These are phyloP conservation scores for Meganola albula DNA, from an alignment of 2,888 invertebrate species.

Conservation along the genomic window DNA sequence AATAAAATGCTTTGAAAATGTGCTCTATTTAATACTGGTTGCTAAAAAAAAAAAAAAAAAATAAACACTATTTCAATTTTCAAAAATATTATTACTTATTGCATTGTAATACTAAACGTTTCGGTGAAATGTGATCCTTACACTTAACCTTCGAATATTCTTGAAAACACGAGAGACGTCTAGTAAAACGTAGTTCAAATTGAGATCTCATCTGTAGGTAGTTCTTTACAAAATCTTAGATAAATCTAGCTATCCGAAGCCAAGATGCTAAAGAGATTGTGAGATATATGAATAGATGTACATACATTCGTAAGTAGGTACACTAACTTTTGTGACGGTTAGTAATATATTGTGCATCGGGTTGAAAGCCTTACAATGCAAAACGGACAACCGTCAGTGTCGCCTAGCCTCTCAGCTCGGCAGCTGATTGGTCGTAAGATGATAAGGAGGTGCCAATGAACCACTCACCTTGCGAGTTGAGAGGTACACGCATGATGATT, in stretches of 20 bases:
- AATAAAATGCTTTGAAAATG: no score
- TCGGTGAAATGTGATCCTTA: constrained; percentile 59
- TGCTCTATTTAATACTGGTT: no score
- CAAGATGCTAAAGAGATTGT: constrained; percentile 67
- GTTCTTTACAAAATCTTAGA: constrained; percentile 66
- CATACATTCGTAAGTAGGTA: constrained; percentile 24
- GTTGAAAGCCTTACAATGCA: no score
- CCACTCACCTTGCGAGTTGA: no score
- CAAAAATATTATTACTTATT: constrained; percentile 39
- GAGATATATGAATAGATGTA: constrained; percentile 39
- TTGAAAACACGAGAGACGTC: constrained; percentile 52
- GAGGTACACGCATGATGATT: no score
- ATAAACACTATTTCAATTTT: constrained; percentile 31
- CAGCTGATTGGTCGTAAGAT: no score
- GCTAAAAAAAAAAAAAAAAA: no score
- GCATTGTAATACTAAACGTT: constrained; percentile 48
- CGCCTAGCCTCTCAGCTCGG: no score
- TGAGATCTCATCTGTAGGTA: constrained; percentile 74
- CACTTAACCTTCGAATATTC: constrained; percentile 61
- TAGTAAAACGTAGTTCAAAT: constrained; percentile 71
- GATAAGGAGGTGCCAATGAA: no score
- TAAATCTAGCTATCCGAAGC: constrained; percentile 69
- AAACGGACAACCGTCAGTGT: no score
- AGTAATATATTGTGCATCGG: no score
- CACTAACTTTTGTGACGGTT: no score